A percentile compares a stretch with the other conserved stretches of the same genome.
These are phyloP conservation scores for Morone saxatilis DNA, from an alignment of 2,113 vertebrate genomes.

Conservation along the genomic window DNA sequence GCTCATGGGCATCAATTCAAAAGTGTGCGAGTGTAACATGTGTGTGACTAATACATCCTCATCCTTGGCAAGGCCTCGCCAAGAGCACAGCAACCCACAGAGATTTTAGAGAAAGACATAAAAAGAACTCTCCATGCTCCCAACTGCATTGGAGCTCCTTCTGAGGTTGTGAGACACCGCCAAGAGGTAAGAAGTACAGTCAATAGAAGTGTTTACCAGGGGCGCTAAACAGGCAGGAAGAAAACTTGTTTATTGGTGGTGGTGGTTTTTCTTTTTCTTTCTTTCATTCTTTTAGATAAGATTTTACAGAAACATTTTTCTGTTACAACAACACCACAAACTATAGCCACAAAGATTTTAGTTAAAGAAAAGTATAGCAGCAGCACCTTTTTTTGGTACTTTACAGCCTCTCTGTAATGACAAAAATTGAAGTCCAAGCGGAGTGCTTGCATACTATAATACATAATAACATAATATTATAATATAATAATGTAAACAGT, in stretches of 20 bases:
- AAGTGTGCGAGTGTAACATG: slow-evolving; percentile 44
- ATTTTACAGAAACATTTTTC: neutral
- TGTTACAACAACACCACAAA: neutral
- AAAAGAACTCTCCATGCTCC: slow-evolving; percentile 29
- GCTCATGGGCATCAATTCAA: slow-evolving; percentile 46
- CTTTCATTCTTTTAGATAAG: neutral
- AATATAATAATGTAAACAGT: too few relatives aligned
- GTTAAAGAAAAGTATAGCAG: neutral
- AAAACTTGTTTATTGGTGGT: neutral
- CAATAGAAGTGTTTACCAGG: slow-evolving; percentile 28
- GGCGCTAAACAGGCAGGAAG: slow-evolving; percentile 14
- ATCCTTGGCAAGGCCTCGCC: slow-evolving; percentile 46
- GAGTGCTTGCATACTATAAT: too few relatives aligned
- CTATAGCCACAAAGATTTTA: neutral
- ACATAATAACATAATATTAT: too few relatives aligned
- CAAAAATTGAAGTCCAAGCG: too few relatives aligned
- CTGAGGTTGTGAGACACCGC: slow-evolving; percentile 46
- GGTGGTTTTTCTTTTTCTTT: neutral
- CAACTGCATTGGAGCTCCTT: slow-evolving; percentile 42
- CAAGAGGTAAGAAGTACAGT: slow-evolving; percentile 36
- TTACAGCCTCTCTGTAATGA: too few relatives aligned
- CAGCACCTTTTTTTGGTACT: neutral
- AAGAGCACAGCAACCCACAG: slow-evolving; percentile 52
- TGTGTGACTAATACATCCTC: slow-evolving; percentile 65
- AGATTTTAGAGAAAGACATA: slow-evolving; percentile 52